Evolutionary conservation across 2,797 vertebrate genomes (phyloP).

Genomic region (Leucoraja ocellata): DNA sequence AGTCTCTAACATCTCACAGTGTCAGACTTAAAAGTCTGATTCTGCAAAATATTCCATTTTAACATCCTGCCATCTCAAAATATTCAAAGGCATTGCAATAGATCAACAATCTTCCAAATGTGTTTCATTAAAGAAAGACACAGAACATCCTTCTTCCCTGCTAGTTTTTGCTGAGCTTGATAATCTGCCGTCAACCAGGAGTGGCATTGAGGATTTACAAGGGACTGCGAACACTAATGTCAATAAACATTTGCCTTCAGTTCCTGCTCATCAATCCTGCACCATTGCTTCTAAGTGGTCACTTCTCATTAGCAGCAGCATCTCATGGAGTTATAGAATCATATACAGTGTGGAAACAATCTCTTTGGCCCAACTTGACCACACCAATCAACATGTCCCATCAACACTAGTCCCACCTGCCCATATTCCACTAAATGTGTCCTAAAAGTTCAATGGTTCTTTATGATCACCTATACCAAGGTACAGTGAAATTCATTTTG

Average conservation of each 20-base stretch:
- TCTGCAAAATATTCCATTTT: not conserved
- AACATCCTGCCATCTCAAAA: not conserved
- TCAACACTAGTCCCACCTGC: too few relatives aligned
- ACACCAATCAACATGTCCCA: too few relatives aligned
- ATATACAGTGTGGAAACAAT: too few relatives aligned
- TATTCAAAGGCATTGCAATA: not conserved
- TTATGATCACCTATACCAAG: too few relatives aligned
- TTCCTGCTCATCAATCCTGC: not conserved
- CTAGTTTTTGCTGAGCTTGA: not conserved
- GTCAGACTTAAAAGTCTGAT: not conserved
- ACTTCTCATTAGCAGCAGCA: not conserved
- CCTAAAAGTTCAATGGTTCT: too few relatives aligned
- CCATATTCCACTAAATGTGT: too few relatives aligned
- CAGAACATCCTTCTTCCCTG: not conserved
- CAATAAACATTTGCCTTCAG: not conserved
- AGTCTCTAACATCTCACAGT: not conserved
- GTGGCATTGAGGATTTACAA: not conserved
- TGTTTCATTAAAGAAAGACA: not conserved
- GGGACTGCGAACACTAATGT: not conserved
- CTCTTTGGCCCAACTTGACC: too few relatives aligned
- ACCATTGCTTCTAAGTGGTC: not conserved
- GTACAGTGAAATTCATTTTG: too few relatives aligned
- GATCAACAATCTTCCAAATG: not conserved
- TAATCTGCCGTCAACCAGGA: not conserved
- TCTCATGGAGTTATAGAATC: too few relatives aligned